Evolutionary conservation across 2,113 vertebrate genomes (phyloP), one percentile per base, ranked within the genome.

Genomic region (Stegostoma tigrinum): DNA sequence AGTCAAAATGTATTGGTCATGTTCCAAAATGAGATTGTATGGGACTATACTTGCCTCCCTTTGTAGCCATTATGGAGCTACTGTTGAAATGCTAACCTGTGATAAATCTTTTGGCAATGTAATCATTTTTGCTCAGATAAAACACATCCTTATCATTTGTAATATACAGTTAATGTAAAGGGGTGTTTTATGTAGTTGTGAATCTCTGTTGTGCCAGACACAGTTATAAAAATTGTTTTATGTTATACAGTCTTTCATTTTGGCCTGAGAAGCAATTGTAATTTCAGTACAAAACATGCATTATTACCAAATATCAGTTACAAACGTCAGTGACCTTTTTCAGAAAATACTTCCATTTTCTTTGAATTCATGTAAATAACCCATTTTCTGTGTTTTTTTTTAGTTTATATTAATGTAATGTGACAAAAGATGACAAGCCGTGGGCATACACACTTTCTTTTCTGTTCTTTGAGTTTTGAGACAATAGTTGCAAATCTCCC

Each of bases 111-210:
- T 55, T 30, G 52, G 52, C 87, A 90, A n/a, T 64, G 30, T 91
- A 91, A 91, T 91, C 89, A 66, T 66, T 93, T 93, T 66, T 91
- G 34, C 42, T 17, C 89, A 38, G 34, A 66, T 34, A n/a, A 93
- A 34, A 66, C 61, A 64, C 61, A 66, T 66, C 38, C 38, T 93
- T 66, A 93, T 93, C 89, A 91, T 64, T 93, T 66, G 19, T 34
- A 23, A 19, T 21, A 38, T 6, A 38, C 61, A 38, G 4, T 24
- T n/a, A 93, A 66, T 23, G 61, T 66, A 23, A 23, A 2, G 61
- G 15, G 55, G 1, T 34, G 48, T 61, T 90, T 90, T 34, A 34
- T 34, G 2, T 34, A 15, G 30, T 90, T 90, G 87, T 61, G 87
- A 61, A 34, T 90, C 87, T 19, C 87, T n/a, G 48, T 48, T 87